Evolutionary conservation across 2,797 vertebrate genomes (phyloP).

Genomic region (Malacoraja senta): DNA sequence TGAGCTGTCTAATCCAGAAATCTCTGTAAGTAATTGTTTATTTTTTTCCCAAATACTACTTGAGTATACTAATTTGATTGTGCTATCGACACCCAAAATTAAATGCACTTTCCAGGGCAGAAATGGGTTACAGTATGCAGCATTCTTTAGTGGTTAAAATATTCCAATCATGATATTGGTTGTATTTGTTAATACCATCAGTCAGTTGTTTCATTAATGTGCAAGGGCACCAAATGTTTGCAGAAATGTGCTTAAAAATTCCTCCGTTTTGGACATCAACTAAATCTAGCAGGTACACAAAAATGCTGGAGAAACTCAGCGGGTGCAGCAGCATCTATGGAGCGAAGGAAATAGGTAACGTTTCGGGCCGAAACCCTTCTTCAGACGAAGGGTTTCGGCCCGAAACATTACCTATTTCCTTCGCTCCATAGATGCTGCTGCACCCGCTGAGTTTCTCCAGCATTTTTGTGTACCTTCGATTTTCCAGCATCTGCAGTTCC

Average conservation of each 20-base stretch:
- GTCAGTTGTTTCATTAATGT: neutral
- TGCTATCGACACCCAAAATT: neutral
- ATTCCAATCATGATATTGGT: neutral
- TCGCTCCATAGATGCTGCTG: too few species aligned
- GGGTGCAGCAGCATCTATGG: too few species aligned
- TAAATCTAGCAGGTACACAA: neutral
- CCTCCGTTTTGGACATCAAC: too few species aligned
- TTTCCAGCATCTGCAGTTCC: too few species aligned
- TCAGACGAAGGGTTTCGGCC: too few species aligned
- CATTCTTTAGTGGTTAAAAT: neutral
- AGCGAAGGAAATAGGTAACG: too few species aligned
- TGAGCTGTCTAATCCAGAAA: conserved; percentile 90
- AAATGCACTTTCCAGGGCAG: neutral
- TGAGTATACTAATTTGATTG: neutral
- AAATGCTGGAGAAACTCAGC: too few species aligned
- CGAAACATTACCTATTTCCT: too few species aligned
- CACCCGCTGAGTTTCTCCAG: too few species aligned
- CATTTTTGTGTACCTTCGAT: too few species aligned
- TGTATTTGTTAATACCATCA: neutral
- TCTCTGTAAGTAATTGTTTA: conserved; percentile 75
- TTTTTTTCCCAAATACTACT: conserved; percentile 31
- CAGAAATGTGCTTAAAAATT: neutral
- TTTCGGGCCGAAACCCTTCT: too few species aligned
- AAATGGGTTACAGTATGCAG: neutral
- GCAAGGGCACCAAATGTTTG: neutral